Percentiles rank a stretch among this genome's conserved stretches.
These are phyloP conservation scores for Trachelipus rathkii DNA, from an alignment of 1,140 invertebrate genomes.

Conservation along the genomic window DNA sequence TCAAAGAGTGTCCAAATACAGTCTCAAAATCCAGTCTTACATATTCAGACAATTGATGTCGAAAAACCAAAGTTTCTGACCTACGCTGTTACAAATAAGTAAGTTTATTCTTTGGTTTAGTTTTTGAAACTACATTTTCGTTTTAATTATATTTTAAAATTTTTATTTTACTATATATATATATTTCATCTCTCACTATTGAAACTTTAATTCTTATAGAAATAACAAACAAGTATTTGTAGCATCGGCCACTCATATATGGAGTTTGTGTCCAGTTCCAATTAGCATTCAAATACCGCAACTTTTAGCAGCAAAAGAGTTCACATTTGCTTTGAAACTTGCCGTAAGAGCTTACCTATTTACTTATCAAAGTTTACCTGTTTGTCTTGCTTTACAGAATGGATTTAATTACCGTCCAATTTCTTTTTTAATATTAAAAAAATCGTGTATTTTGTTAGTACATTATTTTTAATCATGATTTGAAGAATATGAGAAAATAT, in stretches of 20 bases:
- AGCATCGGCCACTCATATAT: conserved; percentile 78
- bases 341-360: conserved; percentile 69
- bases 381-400: no score
- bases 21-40: conserved; percentile 64
- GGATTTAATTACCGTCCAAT: no score
- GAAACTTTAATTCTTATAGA: conserved; percentile 53
- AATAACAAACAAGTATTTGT: conserved; percentile 75
- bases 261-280: conserved; percentile 74
- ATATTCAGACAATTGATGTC: conserved; percentile 72
- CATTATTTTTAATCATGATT: no score
- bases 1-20: conserved; percentile 75
- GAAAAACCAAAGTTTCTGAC: conserved; percentile 56
- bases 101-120: conserved; percentile 4
- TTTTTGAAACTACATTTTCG: background rate
- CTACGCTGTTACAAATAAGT: conserved; percentile 23
- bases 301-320: conserved; percentile 80
- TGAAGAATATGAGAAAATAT: no score
- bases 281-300: conserved; percentile 73
- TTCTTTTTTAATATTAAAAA: no score
- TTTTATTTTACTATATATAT: no score
- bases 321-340: conserved; percentile 85
- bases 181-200: background rate
- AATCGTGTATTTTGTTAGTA: no score
- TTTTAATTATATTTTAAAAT: background rate
- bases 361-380: no score